Base-by-base conservation (phyloP, 2,888 invertebrate genomes). In the Coremacera marginata region DNA sequence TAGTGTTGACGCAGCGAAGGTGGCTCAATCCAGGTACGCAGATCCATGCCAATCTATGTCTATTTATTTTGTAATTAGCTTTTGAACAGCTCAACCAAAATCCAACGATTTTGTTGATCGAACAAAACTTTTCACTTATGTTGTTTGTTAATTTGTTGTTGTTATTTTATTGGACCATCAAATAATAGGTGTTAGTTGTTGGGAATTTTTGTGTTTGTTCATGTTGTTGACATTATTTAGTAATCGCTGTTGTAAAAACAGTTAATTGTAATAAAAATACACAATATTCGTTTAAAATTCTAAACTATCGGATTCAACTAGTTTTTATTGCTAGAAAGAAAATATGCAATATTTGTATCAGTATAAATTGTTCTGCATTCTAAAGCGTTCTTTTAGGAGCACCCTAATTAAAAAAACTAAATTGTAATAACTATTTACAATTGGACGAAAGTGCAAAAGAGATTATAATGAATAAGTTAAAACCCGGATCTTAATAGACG, bases 41-140 rank as follows among this genome's bases (percentile, higher is more conserved):
- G 25, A 51, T 14, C 37, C 62, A n/a, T n/a, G 25, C 16, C 74
- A 67, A 74, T 74, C 37, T 31, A 55, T 67, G 49, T 80, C 81
- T 80, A 80, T 81, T 82, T 85, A 82, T 84, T 82, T 82, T 82
- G 80, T 86, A 86, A 84, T 84, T 84, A 86, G 84, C 86, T 84
- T 84, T 84, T 84, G 81, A 79, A 82, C 83, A 84, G 57, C 27
- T 22, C 60, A 55, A n/a, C 14, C 37, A 14, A 51, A n/a, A 31
- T n/a, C 19, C 60, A 19, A 37, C 37, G 57, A 44, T 71, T 16
- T 25, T 57, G 25, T 70, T 52, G 52, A 70, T 51, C 70, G 55
- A 70, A 31, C 55, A 31, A 52, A 76, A 81, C 77, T 75, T 82
- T 82, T 57, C 37, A 77, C 79, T 80, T 51, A 79, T 78, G 67